phyloP scores from a whole-genome alignment of 2,113 vertebrate species.

The Paramisgurnus dabryanus region DNA sequence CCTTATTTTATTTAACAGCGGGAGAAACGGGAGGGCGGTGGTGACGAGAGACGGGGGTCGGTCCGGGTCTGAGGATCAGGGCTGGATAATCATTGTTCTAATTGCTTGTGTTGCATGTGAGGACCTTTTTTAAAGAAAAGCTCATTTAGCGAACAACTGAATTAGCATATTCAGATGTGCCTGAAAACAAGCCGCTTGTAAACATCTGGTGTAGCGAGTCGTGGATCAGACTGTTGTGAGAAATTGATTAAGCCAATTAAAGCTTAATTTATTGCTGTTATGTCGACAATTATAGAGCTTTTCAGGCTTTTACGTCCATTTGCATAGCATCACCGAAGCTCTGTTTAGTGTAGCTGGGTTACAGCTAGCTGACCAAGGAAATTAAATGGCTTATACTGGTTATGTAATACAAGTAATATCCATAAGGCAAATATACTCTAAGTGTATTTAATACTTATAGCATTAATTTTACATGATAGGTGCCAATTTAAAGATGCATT shows the following conservation, averaged over 20 bases:
- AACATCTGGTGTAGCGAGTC: constrained; percentile 49
- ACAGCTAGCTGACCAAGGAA: not conserved
- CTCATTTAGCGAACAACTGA: constrained; percentile 39
- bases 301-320: not conserved
- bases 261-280: constrained; percentile 42
- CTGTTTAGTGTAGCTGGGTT: not conserved
- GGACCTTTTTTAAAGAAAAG: constrained; percentile 20
- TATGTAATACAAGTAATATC: not conserved
- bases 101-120: constrained; percentile 40
- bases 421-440: too few species aligned
- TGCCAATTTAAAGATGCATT: not conserved
- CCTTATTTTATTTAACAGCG: constrained; percentile 54
- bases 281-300: constrained; percentile 30
- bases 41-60: not conserved
- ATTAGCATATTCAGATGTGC: constrained; percentile 51
- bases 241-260: constrained; percentile 43
- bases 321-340: not conserved
- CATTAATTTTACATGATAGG: not conserved
- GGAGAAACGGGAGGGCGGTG: constrained; percentile 26
- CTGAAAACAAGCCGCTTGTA: constrained; percentile 26
- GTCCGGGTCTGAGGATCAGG: constrained; percentile 7
- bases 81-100: constrained; percentile 44
- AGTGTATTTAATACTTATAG: not conserved
- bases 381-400: not conserved
- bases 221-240: constrained; percentile 45